phyloP scores from a whole-genome alignment of 2,797 vertebrate species.

The Chloroceryle amazona region DNA sequence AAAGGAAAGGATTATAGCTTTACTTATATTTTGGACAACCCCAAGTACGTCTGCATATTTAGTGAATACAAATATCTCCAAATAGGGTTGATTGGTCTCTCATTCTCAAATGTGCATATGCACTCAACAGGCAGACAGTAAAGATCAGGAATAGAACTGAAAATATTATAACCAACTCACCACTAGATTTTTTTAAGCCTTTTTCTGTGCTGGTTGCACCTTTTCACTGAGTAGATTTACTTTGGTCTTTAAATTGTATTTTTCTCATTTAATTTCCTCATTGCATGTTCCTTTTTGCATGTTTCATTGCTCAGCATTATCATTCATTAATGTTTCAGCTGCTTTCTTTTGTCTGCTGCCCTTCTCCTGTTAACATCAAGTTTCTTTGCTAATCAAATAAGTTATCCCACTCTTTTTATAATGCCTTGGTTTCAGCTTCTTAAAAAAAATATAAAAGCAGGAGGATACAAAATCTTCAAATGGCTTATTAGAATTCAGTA shows the following conservation, averaged over 20 bases:
- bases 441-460: neutral
- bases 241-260: constrained; percentile 52
- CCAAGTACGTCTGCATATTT: neutral
- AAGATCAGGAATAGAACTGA: constrained; percentile 17
- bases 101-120: neutral
- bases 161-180: constrained; percentile 30
- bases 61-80: constrained; percentile 29
- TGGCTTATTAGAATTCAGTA: constrained; percentile 73
- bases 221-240: constrained; percentile 38
- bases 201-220: constrained; percentile 18
- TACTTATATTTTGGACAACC: neutral
- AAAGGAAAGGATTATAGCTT: neutral
- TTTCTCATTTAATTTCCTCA: constrained; percentile 45
- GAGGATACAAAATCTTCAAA: constrained; percentile 53
- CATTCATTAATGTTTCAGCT: constrained; percentile 68
- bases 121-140: neutral
- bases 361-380: constrained; percentile 49
- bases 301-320: constrained; percentile 64
- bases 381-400: constrained; percentile 59
- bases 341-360: constrained; percentile 59
- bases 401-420: constrained; percentile 37
- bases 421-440: constrained; percentile 45
- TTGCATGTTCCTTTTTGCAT: constrained; percentile 31
- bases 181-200: neutral
- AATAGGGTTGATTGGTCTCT: neutral